Evolutionary conservation across 23 tunicate species (phyloP).

Genomic region (Trididemnum nubilum): DNA sequence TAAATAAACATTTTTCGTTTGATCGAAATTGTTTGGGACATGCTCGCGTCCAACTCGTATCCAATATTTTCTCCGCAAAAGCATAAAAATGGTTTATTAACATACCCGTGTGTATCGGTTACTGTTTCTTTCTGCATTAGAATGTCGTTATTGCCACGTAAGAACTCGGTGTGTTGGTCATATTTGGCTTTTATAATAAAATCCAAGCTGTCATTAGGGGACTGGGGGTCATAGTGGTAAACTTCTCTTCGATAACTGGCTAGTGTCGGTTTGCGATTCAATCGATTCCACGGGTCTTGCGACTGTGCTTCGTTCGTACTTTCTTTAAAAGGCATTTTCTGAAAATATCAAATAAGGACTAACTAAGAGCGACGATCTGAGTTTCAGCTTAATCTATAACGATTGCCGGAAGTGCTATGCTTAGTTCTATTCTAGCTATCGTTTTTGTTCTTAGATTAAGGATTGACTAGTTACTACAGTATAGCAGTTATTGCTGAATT

Average conservation of each 20-base stretch:
- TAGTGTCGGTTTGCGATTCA: conserved; percentile 72
- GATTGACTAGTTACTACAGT: no score
- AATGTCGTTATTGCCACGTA: conserved; percentile 72
- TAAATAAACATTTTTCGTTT: no score
- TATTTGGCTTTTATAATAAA: conserved; percentile 85
- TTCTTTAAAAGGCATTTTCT: conserved; percentile 67
- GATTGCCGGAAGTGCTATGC: no score
- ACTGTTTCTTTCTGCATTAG: conserved; percentile 72
- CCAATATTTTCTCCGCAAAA: no score
- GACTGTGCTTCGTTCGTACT: conserved; percentile 53
- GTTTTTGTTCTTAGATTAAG: no score
- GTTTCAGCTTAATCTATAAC: no score
- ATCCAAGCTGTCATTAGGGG: conserved; percentile 90
- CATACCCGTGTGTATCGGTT: conserved; percentile 67
- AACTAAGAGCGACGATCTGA: no score
- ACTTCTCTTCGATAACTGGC: conserved; percentile 74
- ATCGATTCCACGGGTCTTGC: conserved; percentile 76
- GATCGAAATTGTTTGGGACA: no score
- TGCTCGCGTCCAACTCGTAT: no score
- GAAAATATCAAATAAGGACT: conserved; percentile 5
- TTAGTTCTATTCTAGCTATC: no score
- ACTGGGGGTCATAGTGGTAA: conserved; percentile 80
- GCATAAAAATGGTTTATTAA: no score
- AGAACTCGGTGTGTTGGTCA: conserved; percentile 82
- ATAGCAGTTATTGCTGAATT: no score